Conservation (phyloP, 2,113 vertebrate genomes). For the Triplophysa rosa region DNA sequence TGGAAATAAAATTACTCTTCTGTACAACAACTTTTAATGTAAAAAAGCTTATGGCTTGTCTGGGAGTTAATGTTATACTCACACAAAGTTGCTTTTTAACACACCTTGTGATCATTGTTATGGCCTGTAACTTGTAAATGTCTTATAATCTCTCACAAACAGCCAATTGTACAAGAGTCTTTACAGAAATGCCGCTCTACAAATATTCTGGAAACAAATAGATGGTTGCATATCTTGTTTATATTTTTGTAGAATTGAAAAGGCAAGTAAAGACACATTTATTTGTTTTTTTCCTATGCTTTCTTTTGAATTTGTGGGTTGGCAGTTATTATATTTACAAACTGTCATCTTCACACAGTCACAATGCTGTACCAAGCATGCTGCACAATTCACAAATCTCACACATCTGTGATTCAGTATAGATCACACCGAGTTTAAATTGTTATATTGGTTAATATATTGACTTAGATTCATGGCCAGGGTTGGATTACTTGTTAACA, state of each 20-base stretch:
- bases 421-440: neutral
- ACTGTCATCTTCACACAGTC: too few relatives aligned
- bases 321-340: neutral
- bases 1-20: neutral
- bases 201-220: neutral
- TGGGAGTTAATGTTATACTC: constrained; percentile 43
- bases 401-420: neutral
- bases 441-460: neutral
- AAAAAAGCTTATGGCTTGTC: neutral
- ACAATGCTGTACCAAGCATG: too few relatives aligned
- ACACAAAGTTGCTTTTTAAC: constrained; percentile 45
- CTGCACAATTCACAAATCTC: neutral
- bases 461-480: neutral
- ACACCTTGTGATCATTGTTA: constrained; percentile 47
- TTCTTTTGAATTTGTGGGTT: neutral
- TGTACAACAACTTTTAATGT: neutral
- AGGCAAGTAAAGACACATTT: too few relatives aligned
- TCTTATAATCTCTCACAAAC: neutral
- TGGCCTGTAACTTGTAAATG: constrained; percentile 37
- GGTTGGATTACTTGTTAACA: neutral
- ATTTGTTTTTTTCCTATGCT: too few relatives aligned
- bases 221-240: neutral
- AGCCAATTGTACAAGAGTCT: neutral
- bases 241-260: too few relatives aligned
- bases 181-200: neutral